These are phyloP conservation scores for Catamblyrhynchus diadema DNA, from an alignment of 2,797 vertebrate species.

Conservation along the genomic window DNA sequence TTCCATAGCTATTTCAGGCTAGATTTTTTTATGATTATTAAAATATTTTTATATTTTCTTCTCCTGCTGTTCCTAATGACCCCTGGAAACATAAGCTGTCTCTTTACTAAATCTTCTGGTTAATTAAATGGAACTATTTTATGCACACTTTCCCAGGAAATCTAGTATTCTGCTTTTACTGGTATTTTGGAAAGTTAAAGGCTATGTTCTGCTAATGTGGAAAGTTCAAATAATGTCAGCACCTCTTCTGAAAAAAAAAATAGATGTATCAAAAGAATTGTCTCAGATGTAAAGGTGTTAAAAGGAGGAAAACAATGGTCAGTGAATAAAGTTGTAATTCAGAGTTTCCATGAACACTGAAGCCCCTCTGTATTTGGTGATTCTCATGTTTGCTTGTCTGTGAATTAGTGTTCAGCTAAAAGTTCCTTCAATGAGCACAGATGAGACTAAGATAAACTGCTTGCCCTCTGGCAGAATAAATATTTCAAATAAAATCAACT, in stretches of 20 bases:
- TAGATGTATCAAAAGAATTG: background rate
- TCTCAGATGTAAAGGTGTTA: background rate
- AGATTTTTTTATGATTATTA: background rate
- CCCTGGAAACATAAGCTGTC: background rate
- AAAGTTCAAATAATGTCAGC: background rate
- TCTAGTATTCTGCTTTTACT: background rate
- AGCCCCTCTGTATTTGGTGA: background rate
- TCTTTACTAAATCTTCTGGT: conserved; percentile 18
- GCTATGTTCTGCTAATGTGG: background rate
- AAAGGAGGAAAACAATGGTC: background rate
- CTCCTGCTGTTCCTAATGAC: conserved; percentile 46
- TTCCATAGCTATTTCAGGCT: background rate
- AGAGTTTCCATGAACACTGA: background rate
- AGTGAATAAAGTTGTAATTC: background rate
- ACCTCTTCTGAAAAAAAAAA: background rate
- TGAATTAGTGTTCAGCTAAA: conserved; percentile 44
- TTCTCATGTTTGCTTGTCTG: background rate
- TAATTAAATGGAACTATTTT: background rate
- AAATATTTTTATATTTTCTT: conserved; percentile 2
- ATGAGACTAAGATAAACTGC: conserved; percentile 77
- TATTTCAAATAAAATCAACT: conserved; percentile 81
- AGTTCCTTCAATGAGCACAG: conserved; percentile 61
- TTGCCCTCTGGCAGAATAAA: conserved; percentile 77
- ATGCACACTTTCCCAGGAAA: background rate
- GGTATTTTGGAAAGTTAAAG: background rate